A percentile compares a stretch with the other conserved stretches of the same genome.
Evolutionary conservation across 2,888 invertebrate species (phyloP).

Genomic region (Tridacna gigas): DNA sequence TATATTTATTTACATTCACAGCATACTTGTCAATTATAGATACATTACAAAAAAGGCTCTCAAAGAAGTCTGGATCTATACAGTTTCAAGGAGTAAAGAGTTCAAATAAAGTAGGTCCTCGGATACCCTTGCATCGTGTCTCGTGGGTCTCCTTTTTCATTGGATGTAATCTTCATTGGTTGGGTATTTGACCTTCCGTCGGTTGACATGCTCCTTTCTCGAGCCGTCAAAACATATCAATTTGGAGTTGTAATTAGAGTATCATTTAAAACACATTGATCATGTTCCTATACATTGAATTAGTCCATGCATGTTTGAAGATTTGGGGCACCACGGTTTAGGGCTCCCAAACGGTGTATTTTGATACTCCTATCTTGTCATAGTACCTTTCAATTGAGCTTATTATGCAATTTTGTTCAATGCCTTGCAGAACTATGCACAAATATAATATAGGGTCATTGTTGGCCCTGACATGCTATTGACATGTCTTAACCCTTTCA

Average conservation of each 20-base stretch:
- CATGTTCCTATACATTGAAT: not conserved
- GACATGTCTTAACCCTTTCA: not conserved
- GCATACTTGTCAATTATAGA: too few relatives aligned
- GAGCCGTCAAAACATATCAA: slow-evolving; percentile 29
- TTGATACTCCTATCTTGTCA: not conserved
- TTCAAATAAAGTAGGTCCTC: slow-evolving; percentile 11
- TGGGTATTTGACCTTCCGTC: slow-evolving; percentile 11
- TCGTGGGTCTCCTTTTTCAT: slow-evolving; percentile 9
- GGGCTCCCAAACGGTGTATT: not conserved
- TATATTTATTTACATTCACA: not conserved
- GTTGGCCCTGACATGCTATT: slow-evolving; percentile 8
- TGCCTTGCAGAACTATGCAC: not conserved
- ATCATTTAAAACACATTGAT: slow-evolving; percentile 29
- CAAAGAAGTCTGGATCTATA: too few relatives aligned
- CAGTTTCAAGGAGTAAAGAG: not conserved
- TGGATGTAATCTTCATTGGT: slow-evolving; percentile 9
- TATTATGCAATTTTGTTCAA: slow-evolving; percentile 18
- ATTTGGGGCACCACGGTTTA: slow-evolving; percentile 6
- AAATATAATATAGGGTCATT: slow-evolving; percentile 10
- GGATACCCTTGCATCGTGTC: slow-evolving; percentile 18
- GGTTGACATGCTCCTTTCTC: slow-evolving; percentile 22
- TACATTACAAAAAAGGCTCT: too few relatives aligned
- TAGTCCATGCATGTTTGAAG: slow-evolving; percentile 8
- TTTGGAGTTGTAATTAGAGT: slow-evolving; percentile 13
- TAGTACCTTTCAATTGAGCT: slow-evolving; percentile 9